Percentiles rank a stretch among this genome's conserved stretches.
Conservation (phyloP, 2,888 invertebrate genomes). For the Tigriopus californicus region DNA sequence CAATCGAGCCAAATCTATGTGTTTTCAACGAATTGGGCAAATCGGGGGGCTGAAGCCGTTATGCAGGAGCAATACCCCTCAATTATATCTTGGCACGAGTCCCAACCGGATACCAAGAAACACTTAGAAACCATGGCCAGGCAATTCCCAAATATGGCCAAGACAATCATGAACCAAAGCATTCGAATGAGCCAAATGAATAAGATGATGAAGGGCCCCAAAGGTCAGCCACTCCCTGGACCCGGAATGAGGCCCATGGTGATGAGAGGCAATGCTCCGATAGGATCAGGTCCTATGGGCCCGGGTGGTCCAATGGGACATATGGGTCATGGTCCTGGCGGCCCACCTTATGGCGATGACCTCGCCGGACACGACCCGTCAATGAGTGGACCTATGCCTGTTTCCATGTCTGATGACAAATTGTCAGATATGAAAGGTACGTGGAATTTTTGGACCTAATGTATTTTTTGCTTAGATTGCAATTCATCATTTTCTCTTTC, state of each 20-base stretch:
- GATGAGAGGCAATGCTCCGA: constrained; percentile 20
- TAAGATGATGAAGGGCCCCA: constrained; percentile 22
- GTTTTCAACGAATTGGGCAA: constrained; percentile 80
- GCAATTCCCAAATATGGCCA: not conserved
- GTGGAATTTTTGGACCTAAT: too few relatives aligned
- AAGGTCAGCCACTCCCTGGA: constrained; percentile 19
- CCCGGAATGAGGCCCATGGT: constrained; percentile 17
- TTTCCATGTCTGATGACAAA: too few relatives aligned
- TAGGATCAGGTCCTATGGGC: constrained; percentile 21
- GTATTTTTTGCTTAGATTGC: not conserved
- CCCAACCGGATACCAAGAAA: constrained; percentile 83
- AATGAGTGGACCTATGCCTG: constrained; percentile 19
- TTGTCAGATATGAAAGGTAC: too few relatives aligned
- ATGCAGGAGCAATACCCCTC: constrained; percentile 70
- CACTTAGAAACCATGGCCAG: constrained; percentile 59
- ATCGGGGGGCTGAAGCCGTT: constrained; percentile 83
- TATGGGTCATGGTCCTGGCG: constrained; percentile 19
- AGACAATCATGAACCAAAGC: constrained; percentile 15
- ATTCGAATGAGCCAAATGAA: constrained; percentile 15
- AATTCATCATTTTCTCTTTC: constrained; percentile 19
- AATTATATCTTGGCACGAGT: constrained; percentile 85
- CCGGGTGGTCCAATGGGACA: constrained; percentile 22
- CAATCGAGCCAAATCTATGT: constrained; percentile 97
- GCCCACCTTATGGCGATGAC: constrained; percentile 20
- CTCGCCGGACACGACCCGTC: constrained; percentile 16